These are phyloP conservation scores for Catharus fuscescens DNA, from an alignment of 2,113 vertebrate genomes.

Conservation along the genomic window DNA sequence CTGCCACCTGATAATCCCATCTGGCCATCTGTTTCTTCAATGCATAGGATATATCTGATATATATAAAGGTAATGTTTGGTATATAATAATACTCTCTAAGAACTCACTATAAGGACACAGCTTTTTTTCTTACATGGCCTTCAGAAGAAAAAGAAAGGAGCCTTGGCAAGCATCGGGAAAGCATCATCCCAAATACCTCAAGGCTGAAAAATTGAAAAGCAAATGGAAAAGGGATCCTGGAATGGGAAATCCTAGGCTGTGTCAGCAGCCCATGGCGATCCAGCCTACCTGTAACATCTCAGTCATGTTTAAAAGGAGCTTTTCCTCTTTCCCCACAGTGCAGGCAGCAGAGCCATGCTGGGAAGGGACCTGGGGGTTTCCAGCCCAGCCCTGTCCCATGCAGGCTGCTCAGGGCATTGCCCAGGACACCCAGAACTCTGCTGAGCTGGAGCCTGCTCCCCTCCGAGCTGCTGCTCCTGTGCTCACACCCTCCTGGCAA, in stretches of 20 bases:
- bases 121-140: neutral
- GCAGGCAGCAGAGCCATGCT: neutral
- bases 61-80: neutral
- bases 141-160: neutral
- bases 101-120: neutral
- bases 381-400: fast-evolving
- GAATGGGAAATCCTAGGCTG: neutral
- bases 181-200: neutral
- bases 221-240: neutral
- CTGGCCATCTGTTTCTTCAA: neutral
- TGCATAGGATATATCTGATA: neutral
- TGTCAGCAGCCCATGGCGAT: neutral
- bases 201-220: neutral
- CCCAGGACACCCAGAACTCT: neutral
- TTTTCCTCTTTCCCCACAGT: neutral
- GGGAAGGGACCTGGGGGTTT: neutral
- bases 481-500: no score
- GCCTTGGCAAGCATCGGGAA: neutral
- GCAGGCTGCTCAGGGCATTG: neutral
- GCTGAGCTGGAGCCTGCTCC: neutral
- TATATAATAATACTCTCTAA: neutral
- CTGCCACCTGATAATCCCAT: neutral
- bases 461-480: neutral
- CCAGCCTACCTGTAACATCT: neutral
- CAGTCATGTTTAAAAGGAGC: neutral